phyloP scores from a whole-genome alignment of 2,888 invertebrate genomes.

The Ctena decussata region DNA sequence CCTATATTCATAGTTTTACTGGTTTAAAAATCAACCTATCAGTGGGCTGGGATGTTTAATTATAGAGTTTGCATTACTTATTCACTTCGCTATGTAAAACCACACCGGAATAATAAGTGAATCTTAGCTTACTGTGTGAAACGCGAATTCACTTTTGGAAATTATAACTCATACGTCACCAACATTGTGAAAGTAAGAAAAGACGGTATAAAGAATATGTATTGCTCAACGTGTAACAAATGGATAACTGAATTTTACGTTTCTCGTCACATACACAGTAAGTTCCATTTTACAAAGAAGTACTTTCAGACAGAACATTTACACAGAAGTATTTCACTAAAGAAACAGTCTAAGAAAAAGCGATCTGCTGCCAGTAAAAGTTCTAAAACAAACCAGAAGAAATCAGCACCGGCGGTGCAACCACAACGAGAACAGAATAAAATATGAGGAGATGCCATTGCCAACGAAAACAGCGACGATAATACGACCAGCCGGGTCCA shows the following conservation, averaged over 20 bases:
- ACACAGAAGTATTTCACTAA: not conserved
- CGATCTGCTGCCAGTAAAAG: not conserved
- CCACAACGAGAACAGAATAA: not conserved
- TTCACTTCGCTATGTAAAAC: too few species aligned
- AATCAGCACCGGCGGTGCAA: not conserved
- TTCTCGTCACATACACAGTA: constrained; percentile 37
- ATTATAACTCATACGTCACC: not conserved
- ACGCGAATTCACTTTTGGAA: not conserved
- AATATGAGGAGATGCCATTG: not conserved
- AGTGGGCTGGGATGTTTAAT: not conserved
- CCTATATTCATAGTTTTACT: not conserved
- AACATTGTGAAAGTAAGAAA: constrained; percentile 9
- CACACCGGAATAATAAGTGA: too few species aligned
- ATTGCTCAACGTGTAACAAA: constrained; percentile 36
- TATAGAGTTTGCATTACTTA: too few species aligned
- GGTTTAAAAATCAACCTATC: not conserved
- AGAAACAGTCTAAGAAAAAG: not conserved
- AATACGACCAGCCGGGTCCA: too few species aligned
- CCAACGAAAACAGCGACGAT: not conserved
- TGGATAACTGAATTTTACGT: constrained; percentile 54
- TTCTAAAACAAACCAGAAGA: not conserved
- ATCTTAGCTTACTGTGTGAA: too few species aligned
- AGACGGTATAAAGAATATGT: constrained; percentile 36
- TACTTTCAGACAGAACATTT: not conserved
- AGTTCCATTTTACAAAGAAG: constrained; percentile 21